phyloP scores from a whole-genome alignment of 2,113 vertebrate genomes.

The Hiodon tergisus region DNA sequence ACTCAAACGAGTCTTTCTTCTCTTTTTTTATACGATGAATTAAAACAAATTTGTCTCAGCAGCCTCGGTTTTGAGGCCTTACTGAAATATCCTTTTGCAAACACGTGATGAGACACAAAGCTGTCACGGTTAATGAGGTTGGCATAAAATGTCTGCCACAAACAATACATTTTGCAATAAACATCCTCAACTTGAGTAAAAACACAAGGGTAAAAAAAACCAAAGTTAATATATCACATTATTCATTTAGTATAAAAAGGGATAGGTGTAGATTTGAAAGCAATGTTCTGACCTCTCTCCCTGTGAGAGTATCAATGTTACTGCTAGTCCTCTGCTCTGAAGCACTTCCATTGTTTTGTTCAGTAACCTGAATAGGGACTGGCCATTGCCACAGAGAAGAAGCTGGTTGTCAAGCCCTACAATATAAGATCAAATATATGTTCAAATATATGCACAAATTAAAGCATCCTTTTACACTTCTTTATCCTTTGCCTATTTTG shows the following conservation, averaged over 20 bases:
- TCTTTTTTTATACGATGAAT: conserved; percentile 6
- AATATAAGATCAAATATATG: no score
- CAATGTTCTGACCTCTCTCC: conserved; percentile 12
- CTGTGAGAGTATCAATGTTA: background rate
- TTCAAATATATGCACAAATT: background rate
- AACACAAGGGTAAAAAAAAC: conserved; percentile 15
- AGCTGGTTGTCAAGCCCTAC: no score
- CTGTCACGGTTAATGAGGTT: conserved; percentile 28
- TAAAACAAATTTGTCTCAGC: background rate
- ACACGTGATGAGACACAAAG: conserved; percentile 21
- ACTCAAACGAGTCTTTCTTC: background rate
- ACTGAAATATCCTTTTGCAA: conserved; percentile 5
- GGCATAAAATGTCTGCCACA: conserved; percentile 14
- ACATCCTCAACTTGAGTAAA: conserved; percentile 9
- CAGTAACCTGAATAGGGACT: no score
- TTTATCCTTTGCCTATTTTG: background rate
- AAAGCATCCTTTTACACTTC: conserved; percentile 1
- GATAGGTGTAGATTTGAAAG: conserved; percentile 13
- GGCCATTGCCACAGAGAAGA: no score
- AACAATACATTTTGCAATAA: conserved; percentile 9
- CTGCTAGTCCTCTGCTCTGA: background rate
- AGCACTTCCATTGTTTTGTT: no score
- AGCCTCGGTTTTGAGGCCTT: background rate
- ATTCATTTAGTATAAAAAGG: conserved; percentile 16
- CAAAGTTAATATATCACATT: conserved; percentile 18